Base-by-base conservation (phyloP, 2,888 invertebrate species). In the Pammene aurita region DNA sequence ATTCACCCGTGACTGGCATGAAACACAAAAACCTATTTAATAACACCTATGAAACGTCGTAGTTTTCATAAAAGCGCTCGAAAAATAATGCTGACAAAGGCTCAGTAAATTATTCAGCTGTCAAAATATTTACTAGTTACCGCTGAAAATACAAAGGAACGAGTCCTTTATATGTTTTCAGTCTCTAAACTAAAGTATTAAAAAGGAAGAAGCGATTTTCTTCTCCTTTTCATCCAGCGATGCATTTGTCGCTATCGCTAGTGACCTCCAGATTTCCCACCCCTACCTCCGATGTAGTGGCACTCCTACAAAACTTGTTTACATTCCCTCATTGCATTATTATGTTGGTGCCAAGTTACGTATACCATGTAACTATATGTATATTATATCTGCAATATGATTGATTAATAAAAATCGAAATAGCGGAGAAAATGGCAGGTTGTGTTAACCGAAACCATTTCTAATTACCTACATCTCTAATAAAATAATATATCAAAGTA, bases 1-100 rank as follows among this genome's bases (percentile, higher is more conserved):
- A 87, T 87, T 81, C 81, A 85, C 80, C 80, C 77, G 79, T 80
- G 78, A 75, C 80, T 83, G 80, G 82, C 81, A 80, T 79, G 79
- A 80, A 84, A 85, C 77, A 86, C 83, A 83, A 85, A 87, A 86
- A 85, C 80, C 78, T 84, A 85, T 86, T 81, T 79, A 81, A 85
- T 78, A 81, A 80, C 80, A 81, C 73, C 72, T 76, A 72, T 70
- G 71, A 71, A 70, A 72, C 70, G 72, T 65, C 71, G 72, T 76
- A 72, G 77, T 78, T 74, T 73, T 75, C 66, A 72, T 71, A 62
- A 74, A 74, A 73, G 73, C 75, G 75, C 67, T 74, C 26, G 13
- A 72, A 72, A 76, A 75, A 76, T 72, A 73, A 71, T 57, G 60
- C 57, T 55, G 10, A 69, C 48, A 60, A 64, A 58, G 38, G 16